Conservation (phyloP, 1,140 invertebrate species). For the Scaptodrosophila lebanonensis region DNA sequence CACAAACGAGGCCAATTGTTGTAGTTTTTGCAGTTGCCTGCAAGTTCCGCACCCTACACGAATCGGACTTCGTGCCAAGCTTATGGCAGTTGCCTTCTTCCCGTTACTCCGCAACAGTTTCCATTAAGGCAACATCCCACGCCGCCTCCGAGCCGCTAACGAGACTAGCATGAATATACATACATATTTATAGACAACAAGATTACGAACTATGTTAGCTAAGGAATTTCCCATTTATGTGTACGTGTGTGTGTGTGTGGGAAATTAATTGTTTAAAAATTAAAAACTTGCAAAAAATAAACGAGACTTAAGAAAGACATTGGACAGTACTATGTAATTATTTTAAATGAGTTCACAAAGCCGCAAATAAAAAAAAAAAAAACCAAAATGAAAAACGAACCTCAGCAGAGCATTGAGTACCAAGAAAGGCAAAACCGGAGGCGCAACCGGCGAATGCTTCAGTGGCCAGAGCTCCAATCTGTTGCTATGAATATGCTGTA, state of each 20-base stretch:
- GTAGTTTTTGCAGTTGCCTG: not conserved
- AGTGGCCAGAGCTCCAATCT: too few species aligned
- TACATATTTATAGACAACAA: conserved; percentile 55
- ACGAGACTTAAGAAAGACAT: conserved; percentile 29
- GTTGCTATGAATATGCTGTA: too few species aligned
- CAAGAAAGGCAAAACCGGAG: conserved; percentile 6
- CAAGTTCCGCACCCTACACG: too few species aligned
- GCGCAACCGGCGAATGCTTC: too few species aligned
- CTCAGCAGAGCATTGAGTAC: conserved; percentile 9
- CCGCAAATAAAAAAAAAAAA: conserved; percentile 19
- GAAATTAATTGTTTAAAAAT: conserved; percentile 56
- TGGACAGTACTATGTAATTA: conserved; percentile 45
- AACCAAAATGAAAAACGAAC: conserved; percentile 1
- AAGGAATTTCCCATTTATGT: conserved; percentile 66
- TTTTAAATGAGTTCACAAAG: conserved; percentile 65
- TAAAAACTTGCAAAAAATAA: conserved; percentile 25
- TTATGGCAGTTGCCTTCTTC: too few species aligned
- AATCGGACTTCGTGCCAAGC: too few species aligned
- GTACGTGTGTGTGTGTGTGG: conserved; percentile 46
- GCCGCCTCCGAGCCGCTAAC: conserved; percentile 27
- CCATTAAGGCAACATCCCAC: conserved; percentile 11
- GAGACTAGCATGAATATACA: conserved; percentile 24
- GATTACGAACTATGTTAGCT: conserved; percentile 13
- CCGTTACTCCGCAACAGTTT: not conserved
- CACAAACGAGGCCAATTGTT: not conserved